Conservation (phyloP, 2,113 vertebrate species). For the Rhynchomys soricoides region DNA sequence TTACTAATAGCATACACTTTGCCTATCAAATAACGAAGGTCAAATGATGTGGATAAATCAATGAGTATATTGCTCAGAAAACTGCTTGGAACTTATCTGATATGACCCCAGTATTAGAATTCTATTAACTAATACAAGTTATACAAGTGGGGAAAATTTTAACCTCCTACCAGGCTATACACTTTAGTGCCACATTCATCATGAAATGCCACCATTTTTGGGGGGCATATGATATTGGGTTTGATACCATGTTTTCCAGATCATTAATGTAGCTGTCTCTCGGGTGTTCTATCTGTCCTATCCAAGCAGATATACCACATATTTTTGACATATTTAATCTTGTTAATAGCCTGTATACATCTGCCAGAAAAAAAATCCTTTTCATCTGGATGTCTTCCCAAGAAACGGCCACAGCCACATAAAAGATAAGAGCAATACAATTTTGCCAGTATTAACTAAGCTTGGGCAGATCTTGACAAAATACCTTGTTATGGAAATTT, state of each 20-base stretch:
- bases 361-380: not conserved
- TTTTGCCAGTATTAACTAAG: not conserved
- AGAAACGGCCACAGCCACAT: not conserved
- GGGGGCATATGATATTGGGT: not conserved
- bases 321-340: not conserved
- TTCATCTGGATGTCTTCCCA: not conserved
- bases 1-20: not conserved
- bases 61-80: not conserved
- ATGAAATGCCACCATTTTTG: not conserved
- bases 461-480: not conserved
- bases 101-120: not conserved
- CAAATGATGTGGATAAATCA: not conserved
- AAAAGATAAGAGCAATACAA: not conserved
- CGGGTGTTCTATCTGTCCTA: fast-evolving
- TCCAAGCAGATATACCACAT: not conserved
- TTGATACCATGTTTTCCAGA: not conserved
- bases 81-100: not conserved
- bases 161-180: not conserved
- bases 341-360: not conserved
- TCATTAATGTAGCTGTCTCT: not conserved
- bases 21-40: not conserved
- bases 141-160: not conserved
- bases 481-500: not conserved
- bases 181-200: not conserved
- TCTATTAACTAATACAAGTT: not conserved